phyloP scores from a whole-genome alignment of 92 coral and sea anemone genomes.

The Porites rus region DNA sequence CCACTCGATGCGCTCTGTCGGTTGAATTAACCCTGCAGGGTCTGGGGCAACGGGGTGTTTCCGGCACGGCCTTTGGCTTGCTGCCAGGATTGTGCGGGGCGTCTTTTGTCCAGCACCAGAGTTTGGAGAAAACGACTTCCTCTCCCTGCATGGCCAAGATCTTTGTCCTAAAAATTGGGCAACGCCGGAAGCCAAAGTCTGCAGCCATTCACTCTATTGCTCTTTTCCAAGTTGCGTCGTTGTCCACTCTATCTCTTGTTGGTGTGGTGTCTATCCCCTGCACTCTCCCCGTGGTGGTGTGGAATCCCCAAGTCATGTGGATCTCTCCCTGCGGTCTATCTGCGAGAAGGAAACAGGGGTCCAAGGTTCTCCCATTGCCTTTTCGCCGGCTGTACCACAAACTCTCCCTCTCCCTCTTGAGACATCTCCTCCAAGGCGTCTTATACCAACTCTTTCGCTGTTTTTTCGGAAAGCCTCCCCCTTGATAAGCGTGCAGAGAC shows the following conservation, averaged over 20 bases:
- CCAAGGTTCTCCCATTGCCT: constrained; percentile 37
- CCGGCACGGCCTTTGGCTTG: constrained; percentile 39
- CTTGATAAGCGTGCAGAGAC: constrained; percentile 38
- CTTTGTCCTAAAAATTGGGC: constrained; percentile 36
- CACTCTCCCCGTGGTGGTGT: constrained; percentile 35
- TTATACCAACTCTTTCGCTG: too few relatives aligned
- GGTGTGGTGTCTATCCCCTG: background rate
- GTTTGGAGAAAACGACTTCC: background rate
- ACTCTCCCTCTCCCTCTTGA: background rate
- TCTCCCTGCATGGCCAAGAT: constrained; percentile 21
- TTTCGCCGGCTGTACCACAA: constrained; percentile 31
- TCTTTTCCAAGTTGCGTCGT: background rate
- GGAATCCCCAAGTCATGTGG: constrained; percentile 38
- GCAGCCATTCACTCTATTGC: constrained; percentile 22
- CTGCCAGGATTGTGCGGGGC: constrained; percentile 31
- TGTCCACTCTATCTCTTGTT: background rate
- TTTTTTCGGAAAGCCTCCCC: constrained; percentile 22
- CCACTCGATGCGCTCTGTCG: background rate
- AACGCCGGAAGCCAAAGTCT: constrained; percentile 32
- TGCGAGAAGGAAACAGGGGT: constrained; percentile 31
- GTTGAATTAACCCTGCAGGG: background rate
- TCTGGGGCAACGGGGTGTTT: constrained; percentile 20
- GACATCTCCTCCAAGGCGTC: too few relatives aligned
- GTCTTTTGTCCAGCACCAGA: constrained; percentile 41
- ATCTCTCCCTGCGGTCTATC: background rate